Evolutionary conservation across 2,797 vertebrate species (phyloP).

Genomic region (Sebastes reedi): DNA sequence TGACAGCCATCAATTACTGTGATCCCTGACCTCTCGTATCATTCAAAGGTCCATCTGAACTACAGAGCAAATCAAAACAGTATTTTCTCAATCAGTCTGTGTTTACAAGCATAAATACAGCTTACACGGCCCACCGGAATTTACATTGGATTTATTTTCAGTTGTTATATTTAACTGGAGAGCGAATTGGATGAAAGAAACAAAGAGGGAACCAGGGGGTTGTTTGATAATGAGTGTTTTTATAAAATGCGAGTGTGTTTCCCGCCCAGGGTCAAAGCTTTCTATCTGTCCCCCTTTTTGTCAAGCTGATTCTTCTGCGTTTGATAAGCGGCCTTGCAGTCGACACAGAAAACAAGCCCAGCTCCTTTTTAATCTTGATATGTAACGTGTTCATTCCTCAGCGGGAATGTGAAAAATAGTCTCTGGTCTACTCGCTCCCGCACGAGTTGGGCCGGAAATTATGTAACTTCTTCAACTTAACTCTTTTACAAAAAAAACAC

Average conservation of each 20-base stretch:
- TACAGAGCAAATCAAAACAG: conserved; percentile 5
- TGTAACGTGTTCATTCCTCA: conserved; percentile 43
- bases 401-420: conserved; percentile 43
- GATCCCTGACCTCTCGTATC: background rate
- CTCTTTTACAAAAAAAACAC: conserved; percentile 48
- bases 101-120: conserved; percentile 26
- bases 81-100: conserved; percentile 21
- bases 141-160: conserved; percentile 20
- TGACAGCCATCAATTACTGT: conserved; percentile 12
- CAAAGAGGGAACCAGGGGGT: background rate
- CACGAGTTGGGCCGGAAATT: conserved; percentile 47
- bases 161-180: conserved; percentile 15
- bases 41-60: background rate
- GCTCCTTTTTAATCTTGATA: conserved; percentile 41
- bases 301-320: conserved; percentile 35
- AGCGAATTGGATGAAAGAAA: conserved; percentile 23
- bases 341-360: background rate
- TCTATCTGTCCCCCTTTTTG: conserved; percentile 20
- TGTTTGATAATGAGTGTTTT: conserved; percentile 40
- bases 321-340: conserved; percentile 46
- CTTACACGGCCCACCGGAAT: background rate
- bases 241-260: conserved; percentile 52
- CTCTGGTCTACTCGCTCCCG: conserved; percentile 38
- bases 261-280: conserved; percentile 34
- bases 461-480: conserved; percentile 62